A percentile compares a stretch with the other conserved stretches of the same genome.
Conservation (phyloP, 2,797 vertebrate species). For the Paguma larvata region DNA sequence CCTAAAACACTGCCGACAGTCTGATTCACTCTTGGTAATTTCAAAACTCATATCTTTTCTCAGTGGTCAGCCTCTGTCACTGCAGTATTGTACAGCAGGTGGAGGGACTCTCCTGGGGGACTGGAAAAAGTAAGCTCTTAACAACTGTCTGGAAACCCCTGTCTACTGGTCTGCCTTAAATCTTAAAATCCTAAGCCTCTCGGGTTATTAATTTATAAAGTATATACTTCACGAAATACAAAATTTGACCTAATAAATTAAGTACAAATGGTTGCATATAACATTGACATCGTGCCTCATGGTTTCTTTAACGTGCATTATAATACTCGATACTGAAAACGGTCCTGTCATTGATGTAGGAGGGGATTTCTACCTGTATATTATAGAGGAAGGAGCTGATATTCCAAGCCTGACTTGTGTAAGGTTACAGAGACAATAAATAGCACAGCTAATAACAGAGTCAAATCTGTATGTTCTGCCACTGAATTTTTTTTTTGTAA, state of each 20-base stretch:
- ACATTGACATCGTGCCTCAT: not conserved
- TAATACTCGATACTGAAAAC: not conserved
- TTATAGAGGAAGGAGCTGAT: not conserved
- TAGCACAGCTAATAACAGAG: not conserved
- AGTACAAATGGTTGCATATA: not conserved
- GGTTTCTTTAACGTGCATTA: not conserved
- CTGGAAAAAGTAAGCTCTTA: not conserved
- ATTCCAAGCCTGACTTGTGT: not conserved
- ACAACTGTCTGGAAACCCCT: not conserved
- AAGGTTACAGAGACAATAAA: not conserved
- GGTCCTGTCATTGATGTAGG: not conserved
- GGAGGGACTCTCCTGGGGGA: not conserved
- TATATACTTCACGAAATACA: not conserved
- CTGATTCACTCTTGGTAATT: not conserved
- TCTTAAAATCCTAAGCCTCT: not conserved
- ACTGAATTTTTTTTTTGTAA: not conserved
- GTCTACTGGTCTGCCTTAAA: not conserved
- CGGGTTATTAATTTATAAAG: not conserved
- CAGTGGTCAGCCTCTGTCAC: not conserved
- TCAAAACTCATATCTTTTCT: not conserved
- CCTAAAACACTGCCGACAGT: not conserved
- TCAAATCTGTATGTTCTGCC: not conserved
- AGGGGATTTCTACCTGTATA: slow-evolving; percentile 17
- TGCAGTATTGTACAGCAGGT: not conserved
- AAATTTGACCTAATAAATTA: not conserved